Evolutionary conservation across 1,140 invertebrate genomes (phyloP), one percentile per base, ranked within the genome.

Genomic region (Drosophila micromelanica): DNA sequence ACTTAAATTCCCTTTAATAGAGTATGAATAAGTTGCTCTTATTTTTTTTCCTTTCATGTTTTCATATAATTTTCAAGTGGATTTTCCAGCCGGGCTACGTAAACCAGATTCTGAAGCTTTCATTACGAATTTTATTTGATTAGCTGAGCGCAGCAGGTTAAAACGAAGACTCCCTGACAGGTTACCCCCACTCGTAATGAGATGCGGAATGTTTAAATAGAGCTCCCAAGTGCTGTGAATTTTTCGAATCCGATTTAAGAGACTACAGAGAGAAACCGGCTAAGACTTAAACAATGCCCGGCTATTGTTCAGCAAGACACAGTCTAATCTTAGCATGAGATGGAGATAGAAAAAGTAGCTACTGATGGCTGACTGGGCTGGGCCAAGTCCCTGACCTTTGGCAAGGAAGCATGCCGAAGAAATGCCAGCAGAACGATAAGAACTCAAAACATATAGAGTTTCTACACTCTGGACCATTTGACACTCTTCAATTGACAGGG

Each of bases 101-200:
- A 72, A 72, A 72, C 69, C 69, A 72, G 69, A 59, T 72, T 57
- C 62, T 42, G 62, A 32, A 35, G 62, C 62, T 67, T 57, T 59
- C 69, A 72, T 72, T 72, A 67, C 69, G 59, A 43, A 72, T 72
- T 67, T 59, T 51, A 38, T 67, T 72, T 72, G 62, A 72, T 72
- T 67, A 67, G 62, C 54, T 43, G 54, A 35, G 55, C 55, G 55
- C 55, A 64, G 30, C 49, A 64, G 61, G 45, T 30, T 11, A 12
- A 15, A 51, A 2, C 38, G 32, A 38, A 23, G 30, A 57, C 23
- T 45, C 20, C 37, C 56, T 23, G 55, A 43, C 69, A 65, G 54
- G 38, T 67, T 59, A 59, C 9, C 62, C 62, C 69, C 62, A 72
- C 37, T 65, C 62, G 12, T 2, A 17, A 2, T 42, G 37, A 7